Conservation (phyloP, 2,888 invertebrate genomes). For the Ennomos quercinarius region DNA sequence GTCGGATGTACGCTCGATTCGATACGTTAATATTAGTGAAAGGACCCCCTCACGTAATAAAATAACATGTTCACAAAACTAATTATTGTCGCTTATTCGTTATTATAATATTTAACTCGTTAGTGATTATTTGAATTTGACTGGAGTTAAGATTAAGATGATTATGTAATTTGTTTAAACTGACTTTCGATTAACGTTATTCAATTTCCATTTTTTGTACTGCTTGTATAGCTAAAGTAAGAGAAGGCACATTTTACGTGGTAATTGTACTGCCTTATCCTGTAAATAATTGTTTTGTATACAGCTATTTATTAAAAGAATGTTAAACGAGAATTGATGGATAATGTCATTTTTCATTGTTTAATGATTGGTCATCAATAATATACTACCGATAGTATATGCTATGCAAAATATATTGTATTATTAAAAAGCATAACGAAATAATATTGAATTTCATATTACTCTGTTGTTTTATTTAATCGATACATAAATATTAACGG, state of each 20-base stretch:
- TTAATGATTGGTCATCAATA: constrained; percentile 84
- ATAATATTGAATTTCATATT: constrained; percentile 86
- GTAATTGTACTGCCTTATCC: constrained; percentile 83
- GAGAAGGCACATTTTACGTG: constrained; percentile 81
- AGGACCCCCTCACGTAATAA: constrained; percentile 57
- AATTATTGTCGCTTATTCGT: constrained; percentile 78
- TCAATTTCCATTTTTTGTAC: constrained; percentile 79
- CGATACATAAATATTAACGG: too few species aligned
- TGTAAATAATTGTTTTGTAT: constrained; percentile 87
- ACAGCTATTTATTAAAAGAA: constrained; percentile 86
- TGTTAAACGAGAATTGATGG: constrained; percentile 83
- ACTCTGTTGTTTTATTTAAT: constrained; percentile 68
- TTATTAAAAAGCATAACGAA: constrained; percentile 85
- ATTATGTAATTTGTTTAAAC: constrained; percentile 67
- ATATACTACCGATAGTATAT: constrained; percentile 84
- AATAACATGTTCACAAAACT: constrained; percentile 84
- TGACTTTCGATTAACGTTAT: constrained; percentile 71
- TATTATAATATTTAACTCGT: constrained; percentile 75
- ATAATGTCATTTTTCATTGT: constrained; percentile 82
- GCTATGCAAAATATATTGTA: constrained; percentile 84
- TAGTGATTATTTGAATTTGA: constrained; percentile 79
- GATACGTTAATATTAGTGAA: constrained; percentile 53
- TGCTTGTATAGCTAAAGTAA: constrained; percentile 84
- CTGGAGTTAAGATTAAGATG: constrained; percentile 73
- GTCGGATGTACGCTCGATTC: constrained; percentile 53